Percentiles rank a stretch among this genome's conserved stretches.
These are phyloP conservation scores for Eupithecia pulchellata DNA, from an alignment of 2,888 invertebrate species.

Conservation along the genomic window DNA sequence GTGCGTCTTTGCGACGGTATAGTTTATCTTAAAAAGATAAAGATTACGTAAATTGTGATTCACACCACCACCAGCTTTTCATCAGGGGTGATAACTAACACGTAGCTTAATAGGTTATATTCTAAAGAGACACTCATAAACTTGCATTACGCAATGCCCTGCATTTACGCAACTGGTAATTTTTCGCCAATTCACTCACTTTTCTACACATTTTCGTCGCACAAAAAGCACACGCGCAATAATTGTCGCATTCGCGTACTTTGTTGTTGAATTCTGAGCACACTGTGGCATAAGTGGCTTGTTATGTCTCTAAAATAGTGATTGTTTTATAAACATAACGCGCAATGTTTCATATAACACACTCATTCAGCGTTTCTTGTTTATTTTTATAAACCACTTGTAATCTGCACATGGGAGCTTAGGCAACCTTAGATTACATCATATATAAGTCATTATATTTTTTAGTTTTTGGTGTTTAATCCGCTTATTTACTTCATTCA, in stretches of 20 bases:
- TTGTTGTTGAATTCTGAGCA: slow-evolving; percentile 11
- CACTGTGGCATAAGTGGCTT: slow-evolving; percentile 6
- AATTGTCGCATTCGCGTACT: neutral
- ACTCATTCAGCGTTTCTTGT: slow-evolving; percentile 3
- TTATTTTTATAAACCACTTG: slow-evolving; percentile 1
- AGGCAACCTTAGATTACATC: neutral
- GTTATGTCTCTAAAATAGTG: slow-evolving; percentile 6
- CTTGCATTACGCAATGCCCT: neutral
- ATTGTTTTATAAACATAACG: neutral
- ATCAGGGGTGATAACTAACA: neutral
- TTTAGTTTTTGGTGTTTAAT: too few species aligned
- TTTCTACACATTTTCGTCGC: neutral
- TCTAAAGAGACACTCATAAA: neutral
- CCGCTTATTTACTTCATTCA: too few species aligned
- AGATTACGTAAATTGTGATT: neutral
- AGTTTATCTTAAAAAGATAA: neutral
- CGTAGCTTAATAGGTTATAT: neutral
- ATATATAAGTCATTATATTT: too few species aligned
- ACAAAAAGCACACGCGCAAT: neutral
- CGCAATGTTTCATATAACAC: slow-evolving; percentile 3
- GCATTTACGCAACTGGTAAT: neutral
- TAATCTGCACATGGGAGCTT: neutral
- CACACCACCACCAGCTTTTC: neutral
- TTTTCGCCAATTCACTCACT: neutral
- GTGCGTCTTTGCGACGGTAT: neutral